phyloP scores from a whole-genome alignment of 2,888 invertebrate genomes.

The Chrysina gloriosa region DNA sequence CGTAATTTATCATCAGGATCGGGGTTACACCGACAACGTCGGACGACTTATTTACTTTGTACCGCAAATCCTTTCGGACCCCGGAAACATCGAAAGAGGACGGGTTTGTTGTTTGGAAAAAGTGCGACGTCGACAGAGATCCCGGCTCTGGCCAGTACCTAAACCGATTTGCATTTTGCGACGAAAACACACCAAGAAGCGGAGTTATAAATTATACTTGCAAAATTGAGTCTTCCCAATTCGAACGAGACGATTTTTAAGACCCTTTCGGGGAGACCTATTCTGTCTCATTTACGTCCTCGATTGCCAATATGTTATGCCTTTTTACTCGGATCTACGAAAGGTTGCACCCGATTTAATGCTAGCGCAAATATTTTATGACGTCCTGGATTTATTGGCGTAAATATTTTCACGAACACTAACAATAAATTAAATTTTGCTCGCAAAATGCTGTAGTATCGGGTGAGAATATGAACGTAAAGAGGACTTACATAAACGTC shows the following conservation, averaged over 20 bases:
- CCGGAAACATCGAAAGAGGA: slow-evolving; percentile 7
- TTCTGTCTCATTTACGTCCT: slow-evolving; percentile 15
- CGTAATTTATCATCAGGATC: slow-evolving; percentile 18
- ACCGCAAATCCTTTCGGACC: slow-evolving; percentile 31
- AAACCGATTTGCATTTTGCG: slow-evolving; percentile 31
- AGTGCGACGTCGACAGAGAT: slow-evolving; percentile 26
- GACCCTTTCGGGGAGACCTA: slow-evolving; percentile 24
- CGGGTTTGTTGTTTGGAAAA: slow-evolving; percentile 20
- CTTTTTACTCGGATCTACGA: too few relatives aligned
- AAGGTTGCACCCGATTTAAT: too few relatives aligned
- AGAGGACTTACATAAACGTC: too few relatives aligned
- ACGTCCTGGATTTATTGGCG: too few relatives aligned
- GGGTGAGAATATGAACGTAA: too few relatives aligned
- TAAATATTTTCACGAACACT: too few relatives aligned
- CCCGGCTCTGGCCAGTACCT: background rate
- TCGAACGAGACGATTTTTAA: slow-evolving; percentile 26
- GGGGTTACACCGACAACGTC: slow-evolving; percentile 6
- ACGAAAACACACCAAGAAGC: slow-evolving; percentile 30
- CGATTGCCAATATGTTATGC: slow-evolving; percentile 30
- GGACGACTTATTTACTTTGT: slow-evolving; percentile 33
- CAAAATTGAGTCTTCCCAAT: slow-evolving; percentile 28
- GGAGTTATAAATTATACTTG: slow-evolving; percentile 35
- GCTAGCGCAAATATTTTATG: too few relatives aligned
- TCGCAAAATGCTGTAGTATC: too few relatives aligned
- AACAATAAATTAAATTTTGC: too few relatives aligned